Base-by-base conservation (phyloP, 2,113 vertebrate species). In the Chunga burmeisteri region DNA sequence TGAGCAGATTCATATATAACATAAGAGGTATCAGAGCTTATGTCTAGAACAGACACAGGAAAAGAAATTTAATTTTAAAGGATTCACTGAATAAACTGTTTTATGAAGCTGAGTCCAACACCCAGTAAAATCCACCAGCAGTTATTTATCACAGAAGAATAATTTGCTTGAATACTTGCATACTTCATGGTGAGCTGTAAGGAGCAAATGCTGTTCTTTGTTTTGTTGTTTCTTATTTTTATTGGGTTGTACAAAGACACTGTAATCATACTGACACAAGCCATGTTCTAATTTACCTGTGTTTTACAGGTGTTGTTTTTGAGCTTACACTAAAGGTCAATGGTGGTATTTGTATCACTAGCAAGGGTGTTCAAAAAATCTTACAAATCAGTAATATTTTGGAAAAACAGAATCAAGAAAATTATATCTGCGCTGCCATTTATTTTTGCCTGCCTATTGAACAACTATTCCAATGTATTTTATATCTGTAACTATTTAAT, bases 401-500 rank as follows among this genome's bases (percentile, higher is more conserved):
- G 53, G 77, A 58, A 93, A 94, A 94, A 92, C 10, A 77, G 81
- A 93, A 86, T 78, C 22, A 81, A 81, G 72, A 88, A 85, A 94
- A 94, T 80, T 85, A 81, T 30, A 88, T 38, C 66, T 70, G 80
- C 50, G 74, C 59, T 78, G 82, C 46, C 86, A 91, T 95, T 97
- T 90, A 91, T 91, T 96, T 97, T 92, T 85, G 67, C 65, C 63
- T 87, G 83, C 77, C 93, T 96, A 92, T 94, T 95, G 86, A 96
- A 86, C 71, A 91, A 92, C 92, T 88, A 90, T 86, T 79, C 50
- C 58, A 88, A 80, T 67, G 61, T 86, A 92, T 83, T 96, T 96
- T 80, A 74, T 95, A 91, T 95, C 79, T 88, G 86, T 94, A 94
- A 93, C 88, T 94, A 44, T 91, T 96, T 96, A 95, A 96, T 96